Evolutionary conservation across 2,888 invertebrate species (phyloP), one percentile per base, ranked within the genome.

Genomic region (Sphecodes monilicornis): DNA sequence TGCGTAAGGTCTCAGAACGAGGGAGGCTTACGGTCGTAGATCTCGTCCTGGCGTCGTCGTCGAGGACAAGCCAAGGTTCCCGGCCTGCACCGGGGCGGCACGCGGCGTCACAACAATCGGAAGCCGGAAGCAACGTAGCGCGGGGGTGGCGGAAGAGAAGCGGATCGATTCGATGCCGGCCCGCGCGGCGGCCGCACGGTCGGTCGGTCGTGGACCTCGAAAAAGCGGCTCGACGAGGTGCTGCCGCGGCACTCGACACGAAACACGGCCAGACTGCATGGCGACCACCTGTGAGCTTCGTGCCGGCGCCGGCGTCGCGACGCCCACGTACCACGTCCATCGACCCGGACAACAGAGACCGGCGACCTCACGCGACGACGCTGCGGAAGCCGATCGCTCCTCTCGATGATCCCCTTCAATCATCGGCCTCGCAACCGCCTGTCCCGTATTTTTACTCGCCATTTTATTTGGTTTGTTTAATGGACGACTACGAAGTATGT

Each of bases 231-330:
- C 82, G 80, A 80, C 89, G 89, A 90, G 86, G 87, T 85, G 90
- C 90, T 89, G 88, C 87, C 87, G 79, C 86, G 88, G 86, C 85
- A 85, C 82, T 90, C 89, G 91, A 88, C 89, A 90, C 91, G 91
- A 91, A 92, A 90, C 87, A 89, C 87, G 78, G 90, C 90, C 90
- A 93, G 93, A 93, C 93, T 93, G 93, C 93, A 93, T 93, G 93
- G 92, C 93, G 93, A 93, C 93, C 93, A 93, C 93, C 93, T 93
- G 93, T 93, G 91, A 93, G 88, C 93, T 87, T 91, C 88, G 86
- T 87, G 84, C 88, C 88, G 90, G 91, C 93, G 93, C 92, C 92
- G 91, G 93, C 93, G 93, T 93, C 93, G 92, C 90, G 90, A 90
- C 91, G 91, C 88, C 87, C 90, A 86, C 86, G 72, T 80, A 84